Evolutionary conservation across 2,888 invertebrate genomes (phyloP).

Genomic region (Cotesia congregata): DNA sequence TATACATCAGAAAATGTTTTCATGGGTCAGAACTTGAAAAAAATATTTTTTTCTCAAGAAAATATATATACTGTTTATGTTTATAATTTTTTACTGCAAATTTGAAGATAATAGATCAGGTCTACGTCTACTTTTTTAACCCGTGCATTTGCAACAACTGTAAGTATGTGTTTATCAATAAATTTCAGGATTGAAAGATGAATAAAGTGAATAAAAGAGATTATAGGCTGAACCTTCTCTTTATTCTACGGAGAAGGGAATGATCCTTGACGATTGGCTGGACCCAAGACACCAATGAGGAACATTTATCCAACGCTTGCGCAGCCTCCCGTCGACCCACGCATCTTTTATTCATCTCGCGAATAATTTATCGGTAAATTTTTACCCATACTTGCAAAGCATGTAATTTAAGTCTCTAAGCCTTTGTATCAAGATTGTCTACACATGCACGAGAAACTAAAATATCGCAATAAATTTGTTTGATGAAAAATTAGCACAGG

Average conservation of each 20-base stretch:
- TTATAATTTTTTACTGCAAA: too few relatives aligned
- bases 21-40: too few relatives aligned
- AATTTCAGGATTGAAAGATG: background rate
- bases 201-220: background rate
- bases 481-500: slow-evolving; percentile 15
- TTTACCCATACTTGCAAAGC: background rate
- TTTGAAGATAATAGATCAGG: too few relatives aligned
- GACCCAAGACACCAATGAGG: slow-evolving; percentile 58
- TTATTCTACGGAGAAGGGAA: slow-evolving; percentile 57
- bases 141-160: too few relatives aligned
- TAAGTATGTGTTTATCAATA: background rate
- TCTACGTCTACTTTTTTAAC: too few relatives aligned
- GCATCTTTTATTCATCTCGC: slow-evolving; percentile 22
- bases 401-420: background rate
- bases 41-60: too few relatives aligned
- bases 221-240: slow-evolving; percentile 60
- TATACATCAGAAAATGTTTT: too few relatives aligned
- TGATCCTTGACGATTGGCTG: slow-evolving; percentile 57
- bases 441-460: slow-evolving; percentile 12
- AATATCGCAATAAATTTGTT: slow-evolving; percentile 24
- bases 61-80: too few relatives aligned
- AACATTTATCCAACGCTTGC: slow-evolving; percentile 56
- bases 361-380: background rate
- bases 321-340: slow-evolving; percentile 55
- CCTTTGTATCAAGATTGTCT: too few relatives aligned